Base-by-base conservation (phyloP, 2,797 vertebrate genomes). In the Poecilia velifera region DNA sequence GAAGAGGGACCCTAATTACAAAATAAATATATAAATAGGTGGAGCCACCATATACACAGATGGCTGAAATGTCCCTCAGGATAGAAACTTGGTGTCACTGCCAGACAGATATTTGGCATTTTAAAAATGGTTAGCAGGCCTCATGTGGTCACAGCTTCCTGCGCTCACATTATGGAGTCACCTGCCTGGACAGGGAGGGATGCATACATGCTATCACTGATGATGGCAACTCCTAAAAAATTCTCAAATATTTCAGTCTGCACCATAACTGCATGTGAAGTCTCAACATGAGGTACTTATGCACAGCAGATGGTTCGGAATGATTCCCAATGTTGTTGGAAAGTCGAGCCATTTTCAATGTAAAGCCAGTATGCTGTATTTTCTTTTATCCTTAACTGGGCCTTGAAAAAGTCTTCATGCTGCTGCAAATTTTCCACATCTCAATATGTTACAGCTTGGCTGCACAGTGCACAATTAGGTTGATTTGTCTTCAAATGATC, bases 51-150 rank as follows among this genome's bases (percentile, higher is more conserved):
- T 76, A 86, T 85, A 87, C 93, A 89, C 94, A 95, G 94, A 94
- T 93, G 91, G 93, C 87, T 86, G 91, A 88, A 84, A 90, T 86
- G 79, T 93, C 91, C 91, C 91, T 80, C 9, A 88, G 92, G 91
- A 91, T 70, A 72, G 62, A 88, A 89, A 92, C 81, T 84, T 84
- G 82, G 81, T 85, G 76, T 74, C 72, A 31, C 90, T 91, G 91
- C 90, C 91, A 93, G 87, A 83, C 82, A 87, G 86, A 88, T 87
- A 90, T 86, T 89, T 95, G 92, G 93, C 93, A 91, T 87, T 92
- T 90, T 83, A 82, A 76, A 84, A 86, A 79, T 79, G 76, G 87
- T 91, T 90, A 84, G 86, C 75, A 72, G 89, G 88, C 83, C 89
- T 93, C 86, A 88, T 90, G 92, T 92, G 86, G 86, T 84, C 80